Base-by-base conservation (phyloP, 2,888 invertebrate species). In the Stenotaenia linearis region DNA sequence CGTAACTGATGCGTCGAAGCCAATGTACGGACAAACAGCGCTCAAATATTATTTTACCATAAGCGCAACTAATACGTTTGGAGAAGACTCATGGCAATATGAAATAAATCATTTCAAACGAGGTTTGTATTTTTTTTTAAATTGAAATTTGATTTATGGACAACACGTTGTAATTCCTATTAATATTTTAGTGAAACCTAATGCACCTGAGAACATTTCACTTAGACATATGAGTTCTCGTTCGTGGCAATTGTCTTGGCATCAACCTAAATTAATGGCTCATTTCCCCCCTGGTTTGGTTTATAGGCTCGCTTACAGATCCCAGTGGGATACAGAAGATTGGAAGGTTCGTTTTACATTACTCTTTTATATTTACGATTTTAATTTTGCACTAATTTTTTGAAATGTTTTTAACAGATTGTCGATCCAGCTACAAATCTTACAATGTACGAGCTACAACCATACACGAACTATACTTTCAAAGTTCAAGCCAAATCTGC, bases 221-320 rank as follows among this genome's bases (percentile, higher is more conserved):
- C 35, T n/a, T n/a, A 12, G 1, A 1, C 1, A 75, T 21, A 9
- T 37, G n/a, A 75, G 21, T 35, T 30, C 35, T 0, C 25, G 18
- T 21, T 37, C 35, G 2, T 7, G 32, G 35, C 32, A 9, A 3
- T n/a, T 75, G 21, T 15, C 32, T 5, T 75, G 75, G 75, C 9
- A 10, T 75, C 15, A 25, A 15, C 69, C 69, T 7, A 32, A 32
- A n/a, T 10, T 23, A 3, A 21, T 90, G 86, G 84, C 85, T 35
- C 85, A 84, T 69, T 90, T 90, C 83, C 88, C 89, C 4, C 85
- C 87, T 32, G 89, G 89, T 69, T 82, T 90, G 18, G 83, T 86
- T 81, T 88, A 89, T 81, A 85, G 88, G 82, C 85, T 90, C n/a
- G 85, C 86, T 61, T 90, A 89, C 84, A 88, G 88, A 79, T 88